These are phyloP conservation scores for Rhagophthalmus giganteus DNA, from an alignment of 2,888 invertebrate species.

Conservation along the genomic window DNA sequence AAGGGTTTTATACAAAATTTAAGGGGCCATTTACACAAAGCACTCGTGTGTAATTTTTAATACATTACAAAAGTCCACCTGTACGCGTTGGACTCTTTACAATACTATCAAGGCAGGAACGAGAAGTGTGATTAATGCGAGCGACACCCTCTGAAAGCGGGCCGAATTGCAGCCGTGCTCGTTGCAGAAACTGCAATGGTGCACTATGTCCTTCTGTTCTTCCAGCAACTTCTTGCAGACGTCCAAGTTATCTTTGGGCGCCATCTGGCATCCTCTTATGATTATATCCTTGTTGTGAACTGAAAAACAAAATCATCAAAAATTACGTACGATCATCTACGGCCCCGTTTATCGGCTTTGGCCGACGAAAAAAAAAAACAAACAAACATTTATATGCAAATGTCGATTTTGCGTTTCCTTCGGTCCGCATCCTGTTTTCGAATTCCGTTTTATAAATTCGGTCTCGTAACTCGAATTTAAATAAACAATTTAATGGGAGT, in stretches of 20 bases:
- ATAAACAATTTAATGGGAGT: too few relatives aligned
- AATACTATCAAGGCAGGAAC: conserved; percentile 9
- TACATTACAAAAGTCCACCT: neutral
- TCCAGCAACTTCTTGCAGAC: conserved; percentile 48
- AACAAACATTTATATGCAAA: neutral
- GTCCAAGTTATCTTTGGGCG: conserved; percentile 45
- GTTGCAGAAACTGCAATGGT: conserved; percentile 55
- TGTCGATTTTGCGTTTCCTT: too few relatives aligned
- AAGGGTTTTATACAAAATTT: conserved; percentile 5
- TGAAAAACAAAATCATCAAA: conserved; percentile 38
- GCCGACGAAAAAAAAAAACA: neutral
- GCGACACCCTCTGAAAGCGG: conserved; percentile 1
- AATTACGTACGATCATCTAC: neutral
- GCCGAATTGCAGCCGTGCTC: conserved; percentile 59
- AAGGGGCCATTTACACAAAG: conserved; percentile 14
- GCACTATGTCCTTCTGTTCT: conserved; percentile 38
- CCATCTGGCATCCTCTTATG: conserved; percentile 50
- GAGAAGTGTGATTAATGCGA: conserved; percentile 4
- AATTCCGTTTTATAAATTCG: too few relatives aligned
- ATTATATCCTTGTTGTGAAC: conserved; percentile 45
- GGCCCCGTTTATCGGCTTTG: too few relatives aligned
- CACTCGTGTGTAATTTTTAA: conserved; percentile 8
- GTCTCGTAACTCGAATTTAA: too few relatives aligned
- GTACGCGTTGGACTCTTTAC: conserved; percentile 8
- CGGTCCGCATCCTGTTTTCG: too few relatives aligned